phyloP scores from a whole-genome alignment of 1,140 invertebrate genomes.

The Pseudomyrmex flavicornis region DNA sequence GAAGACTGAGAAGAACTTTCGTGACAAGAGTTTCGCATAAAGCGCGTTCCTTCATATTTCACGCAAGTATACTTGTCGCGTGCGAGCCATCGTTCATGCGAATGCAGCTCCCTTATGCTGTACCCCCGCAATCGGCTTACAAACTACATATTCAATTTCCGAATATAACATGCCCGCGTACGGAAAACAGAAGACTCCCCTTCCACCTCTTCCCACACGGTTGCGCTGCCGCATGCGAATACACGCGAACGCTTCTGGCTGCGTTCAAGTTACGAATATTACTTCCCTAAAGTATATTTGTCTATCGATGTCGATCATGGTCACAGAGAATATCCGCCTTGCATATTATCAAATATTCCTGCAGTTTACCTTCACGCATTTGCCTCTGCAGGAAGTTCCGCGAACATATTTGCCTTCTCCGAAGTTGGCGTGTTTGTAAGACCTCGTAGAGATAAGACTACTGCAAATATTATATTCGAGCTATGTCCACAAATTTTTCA shows the following conservation, averaged over 20 bases:
- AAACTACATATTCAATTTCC: conserved; percentile 66
- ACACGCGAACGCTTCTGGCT: background rate
- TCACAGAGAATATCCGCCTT: conserved; percentile 6
- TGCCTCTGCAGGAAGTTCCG: conserved; percentile 19
- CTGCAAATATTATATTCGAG: conserved; percentile 8
- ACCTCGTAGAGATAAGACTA: background rate
- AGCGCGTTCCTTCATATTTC: background rate
- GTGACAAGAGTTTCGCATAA: conserved; percentile 19
- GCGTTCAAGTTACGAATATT: conserved; percentile 33
- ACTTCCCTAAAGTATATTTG: conserved; percentile 58
- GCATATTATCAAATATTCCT: conserved; percentile 40
- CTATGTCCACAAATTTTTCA: background rate
- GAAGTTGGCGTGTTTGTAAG: conserved; percentile 25
- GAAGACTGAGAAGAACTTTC: background rate
- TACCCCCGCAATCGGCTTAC: conserved; percentile 54
- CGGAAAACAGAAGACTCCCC: background rate
- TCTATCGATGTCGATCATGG: conserved; percentile 58
- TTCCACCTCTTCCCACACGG: background rate
- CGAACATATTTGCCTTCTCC: conserved; percentile 29
- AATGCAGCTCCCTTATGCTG: conserved; percentile 16
- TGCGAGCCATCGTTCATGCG: conserved; percentile 15
- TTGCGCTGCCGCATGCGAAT: conserved; percentile 4
- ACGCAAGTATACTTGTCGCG: background rate
- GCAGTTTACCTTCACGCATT: conserved; percentile 42
- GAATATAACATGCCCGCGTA: conserved; percentile 35